Percentiles rank a stretch among this genome's conserved stretches.
phyloP scores from a whole-genome alignment of 2,797 vertebrate genomes.

The Urophycis tenuis region DNA sequence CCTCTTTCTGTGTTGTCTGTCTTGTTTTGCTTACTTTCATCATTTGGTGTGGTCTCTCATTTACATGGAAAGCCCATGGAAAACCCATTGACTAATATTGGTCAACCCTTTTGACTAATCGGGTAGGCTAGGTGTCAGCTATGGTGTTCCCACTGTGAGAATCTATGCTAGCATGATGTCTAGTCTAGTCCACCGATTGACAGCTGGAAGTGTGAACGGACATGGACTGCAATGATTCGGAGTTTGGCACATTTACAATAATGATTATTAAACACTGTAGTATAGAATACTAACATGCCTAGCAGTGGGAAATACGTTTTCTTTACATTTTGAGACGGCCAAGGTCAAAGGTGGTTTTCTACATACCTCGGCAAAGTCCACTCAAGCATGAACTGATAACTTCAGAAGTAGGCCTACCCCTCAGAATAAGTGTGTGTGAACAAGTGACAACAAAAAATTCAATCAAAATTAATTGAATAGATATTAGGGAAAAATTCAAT shows the following conservation, averaged over 20 bases:
- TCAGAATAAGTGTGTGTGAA: too few species aligned
- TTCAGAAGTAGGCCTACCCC: background rate
- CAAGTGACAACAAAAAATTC: too few species aligned
- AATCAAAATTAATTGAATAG: too few species aligned
- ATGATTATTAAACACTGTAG: background rate
- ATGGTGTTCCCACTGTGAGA: background rate
- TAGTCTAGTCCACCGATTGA: background rate
- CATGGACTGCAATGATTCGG: background rate
- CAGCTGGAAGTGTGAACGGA: background rate
- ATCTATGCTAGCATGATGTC: background rate
- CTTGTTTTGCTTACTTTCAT: background rate
- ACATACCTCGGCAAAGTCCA: background rate
- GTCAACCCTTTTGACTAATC: background rate
- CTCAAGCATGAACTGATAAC: background rate
- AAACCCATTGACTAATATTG: too few species aligned
- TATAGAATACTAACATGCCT: background rate
- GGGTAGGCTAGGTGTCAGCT: background rate
- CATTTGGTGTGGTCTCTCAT: background rate
- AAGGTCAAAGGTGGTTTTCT: background rate
- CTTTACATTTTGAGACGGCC: background rate
- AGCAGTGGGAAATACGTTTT: background rate
- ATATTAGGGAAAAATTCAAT: too few species aligned
- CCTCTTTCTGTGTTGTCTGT: background rate
- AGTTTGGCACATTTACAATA: background rate
- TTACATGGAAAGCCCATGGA: background rate